phyloP scores from a whole-genome alignment of 2,888 invertebrate genomes.

The Caenorhabditis japonica region DNA sequence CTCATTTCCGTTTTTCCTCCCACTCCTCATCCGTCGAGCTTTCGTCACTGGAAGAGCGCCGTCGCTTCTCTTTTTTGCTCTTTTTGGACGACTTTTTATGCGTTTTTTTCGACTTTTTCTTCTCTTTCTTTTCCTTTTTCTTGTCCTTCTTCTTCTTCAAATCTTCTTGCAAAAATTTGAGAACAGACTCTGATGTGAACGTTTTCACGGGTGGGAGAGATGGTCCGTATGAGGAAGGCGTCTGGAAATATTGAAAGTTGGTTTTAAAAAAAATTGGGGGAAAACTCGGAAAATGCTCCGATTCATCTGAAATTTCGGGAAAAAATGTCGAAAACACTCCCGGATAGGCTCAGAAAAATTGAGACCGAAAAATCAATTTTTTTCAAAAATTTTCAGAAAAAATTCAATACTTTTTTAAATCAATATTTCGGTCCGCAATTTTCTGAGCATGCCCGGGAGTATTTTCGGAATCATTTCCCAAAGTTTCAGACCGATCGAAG shows the following conservation, averaged over 20 bases:
- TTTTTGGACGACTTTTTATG: slow-evolving; percentile 33
- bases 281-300: too few species aligned
- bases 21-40: slow-evolving; percentile 23
- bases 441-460: too few species aligned
- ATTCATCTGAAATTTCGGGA: too few species aligned
- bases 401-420: too few species aligned
- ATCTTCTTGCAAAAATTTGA: slow-evolving; percentile 59
- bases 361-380: too few species aligned
- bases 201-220: slow-evolving; percentile 11
- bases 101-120: slow-evolving; percentile 23
- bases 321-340: too few species aligned
- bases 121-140: slow-evolving; percentile 32
- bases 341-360: background rate
- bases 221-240: slow-evolving; percentile 60
- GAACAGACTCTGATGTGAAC: slow-evolving; percentile 41
- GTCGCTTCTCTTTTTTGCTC: slow-evolving; percentile 7
- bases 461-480: too few species aligned
- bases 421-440: too few species aligned
- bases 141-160: slow-evolving; percentile 48
- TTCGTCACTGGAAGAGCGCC: slow-evolving; percentile 1
- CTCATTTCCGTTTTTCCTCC: slow-evolving; percentile 27
- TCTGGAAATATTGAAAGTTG: too few species aligned
- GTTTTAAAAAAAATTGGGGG: too few species aligned
- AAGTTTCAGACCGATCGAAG: too few species aligned
- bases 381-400: too few species aligned